Evolutionary conservation across 2,888 invertebrate species (phyloP).

Genomic region (Mythimna vitellina): DNA sequence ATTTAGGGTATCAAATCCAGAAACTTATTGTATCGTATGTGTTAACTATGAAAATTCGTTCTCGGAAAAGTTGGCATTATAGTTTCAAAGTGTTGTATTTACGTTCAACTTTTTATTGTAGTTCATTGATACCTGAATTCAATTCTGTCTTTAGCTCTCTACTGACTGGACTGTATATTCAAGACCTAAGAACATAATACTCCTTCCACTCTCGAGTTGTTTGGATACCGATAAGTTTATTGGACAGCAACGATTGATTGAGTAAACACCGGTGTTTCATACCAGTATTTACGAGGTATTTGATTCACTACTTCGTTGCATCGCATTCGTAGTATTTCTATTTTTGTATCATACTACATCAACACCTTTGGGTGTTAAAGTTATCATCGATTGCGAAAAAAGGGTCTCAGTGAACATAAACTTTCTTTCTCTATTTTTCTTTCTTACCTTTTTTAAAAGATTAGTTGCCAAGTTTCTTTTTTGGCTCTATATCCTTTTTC

Average conservation of each 20-base stretch:
- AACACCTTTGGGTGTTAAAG: not conserved
- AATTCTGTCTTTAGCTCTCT: not conserved
- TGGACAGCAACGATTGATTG: constrained; percentile 57
- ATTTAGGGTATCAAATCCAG: not conserved
- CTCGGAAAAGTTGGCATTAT: not conserved
- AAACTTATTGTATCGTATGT: not conserved
- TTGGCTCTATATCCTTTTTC: not conserved
- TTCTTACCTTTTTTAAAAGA: not conserved
- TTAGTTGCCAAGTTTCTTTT: not conserved
- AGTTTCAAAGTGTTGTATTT: not conserved
- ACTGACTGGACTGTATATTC: constrained; percentile 7
- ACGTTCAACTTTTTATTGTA: not conserved
- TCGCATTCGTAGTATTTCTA: constrained; percentile 51
- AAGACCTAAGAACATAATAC: constrained; percentile 38
- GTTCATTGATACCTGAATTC: not conserved
- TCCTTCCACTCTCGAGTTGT: constrained; percentile 55
- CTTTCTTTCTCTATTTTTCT: not conserved
- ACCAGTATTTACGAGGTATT: constrained; percentile 42
- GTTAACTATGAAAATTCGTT: not conserved
- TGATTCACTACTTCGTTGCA: constrained; percentile 48
- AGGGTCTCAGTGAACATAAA: not conserved
- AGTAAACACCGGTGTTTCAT: constrained; percentile 52
- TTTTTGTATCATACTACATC: constrained; percentile 32
- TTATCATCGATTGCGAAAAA: constrained; percentile 39
- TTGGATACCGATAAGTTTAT: constrained; percentile 64